Evolutionary conservation across 2,113 vertebrate species (phyloP).

Genomic region (Orycteropus afer): DNA sequence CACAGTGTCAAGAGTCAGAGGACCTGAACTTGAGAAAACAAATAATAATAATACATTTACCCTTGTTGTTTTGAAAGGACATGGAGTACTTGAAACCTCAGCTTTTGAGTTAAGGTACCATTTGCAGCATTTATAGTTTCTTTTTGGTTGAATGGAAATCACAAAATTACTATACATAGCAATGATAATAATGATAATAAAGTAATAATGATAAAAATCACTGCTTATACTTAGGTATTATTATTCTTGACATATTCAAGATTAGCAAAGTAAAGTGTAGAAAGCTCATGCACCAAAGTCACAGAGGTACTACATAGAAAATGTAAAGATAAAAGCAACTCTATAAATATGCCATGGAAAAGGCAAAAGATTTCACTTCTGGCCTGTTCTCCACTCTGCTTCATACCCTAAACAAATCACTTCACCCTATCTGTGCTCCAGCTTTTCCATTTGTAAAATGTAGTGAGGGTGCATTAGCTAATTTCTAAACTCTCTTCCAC

Average conservation of each 20-base stretch:
- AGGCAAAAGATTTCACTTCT: neutral
- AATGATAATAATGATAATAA: neutral
- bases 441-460: neutral
- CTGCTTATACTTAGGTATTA: neutral
- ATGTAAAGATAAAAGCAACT: conserved; percentile 44
- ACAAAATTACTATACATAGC: neutral
- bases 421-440: neutral
- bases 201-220: neutral
- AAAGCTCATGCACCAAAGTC: neutral
- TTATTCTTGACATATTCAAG: neutral
- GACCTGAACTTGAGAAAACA: neutral
- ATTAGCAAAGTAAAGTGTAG: neutral
- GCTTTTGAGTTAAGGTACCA: neutral
- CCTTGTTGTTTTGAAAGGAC: neutral
- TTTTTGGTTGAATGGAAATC: neutral
- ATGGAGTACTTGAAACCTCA: neutral
- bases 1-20: neutral
- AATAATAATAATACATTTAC: neutral
- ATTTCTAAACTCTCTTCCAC: neutral
- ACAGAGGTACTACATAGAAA: neutral
- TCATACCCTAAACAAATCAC: neutral
- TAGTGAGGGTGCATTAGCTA: neutral
- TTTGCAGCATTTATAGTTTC: neutral
- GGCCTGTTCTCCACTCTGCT: neutral
- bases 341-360: neutral